Base-by-base conservation (phyloP, 2,888 invertebrate genomes). In the Plagodis pulveraria region DNA sequence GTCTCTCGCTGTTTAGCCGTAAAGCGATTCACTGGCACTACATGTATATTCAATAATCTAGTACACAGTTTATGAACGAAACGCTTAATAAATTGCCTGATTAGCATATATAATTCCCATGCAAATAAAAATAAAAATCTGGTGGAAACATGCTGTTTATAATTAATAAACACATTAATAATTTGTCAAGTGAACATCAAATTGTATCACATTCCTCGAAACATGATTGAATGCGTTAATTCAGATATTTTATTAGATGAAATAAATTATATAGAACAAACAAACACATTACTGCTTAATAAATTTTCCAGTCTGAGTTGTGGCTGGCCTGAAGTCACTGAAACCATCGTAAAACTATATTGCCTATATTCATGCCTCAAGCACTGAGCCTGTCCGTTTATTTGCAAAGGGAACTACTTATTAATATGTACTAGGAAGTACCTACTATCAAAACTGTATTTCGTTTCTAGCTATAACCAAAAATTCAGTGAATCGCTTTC, bases 21-120 rank as follows among this genome's bases (percentile, higher is more conserved):
- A 59, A 59, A 62, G 56, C 61, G 58, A 60, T 63, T 62, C 62
- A 56, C 59, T 41, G 57, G 50, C 44, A 50, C 41, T 42, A 32
- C 22, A 54, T 36, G 5, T 4, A 36, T 22, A 22, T 22, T 22
- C 22, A 4, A 22, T 4, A 22, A 22, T 33, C 10, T 9, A 42
- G 7, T 46, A 33, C 34, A 2, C 22, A 22, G 22, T 22, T 22
- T 22, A 22, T 2, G 22, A 22, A 22, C 22, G 22, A 22, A 22
- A 22, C 22, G 2, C 22, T 2, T 22, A 22, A 2, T 22, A 22
- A 22, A 22, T 22, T 2, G 4, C 4, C 22, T 22, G 1, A 22
- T 22, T 4, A 22, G 22, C 22, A 22, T 22, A 2, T 22, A 22
- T 22, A 22, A 22, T 22, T 22, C 22, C 4, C 22, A 22, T 22